Base-by-base conservation (phyloP, 1,140 invertebrate species). In the Drosophila nebulosa region DNA sequence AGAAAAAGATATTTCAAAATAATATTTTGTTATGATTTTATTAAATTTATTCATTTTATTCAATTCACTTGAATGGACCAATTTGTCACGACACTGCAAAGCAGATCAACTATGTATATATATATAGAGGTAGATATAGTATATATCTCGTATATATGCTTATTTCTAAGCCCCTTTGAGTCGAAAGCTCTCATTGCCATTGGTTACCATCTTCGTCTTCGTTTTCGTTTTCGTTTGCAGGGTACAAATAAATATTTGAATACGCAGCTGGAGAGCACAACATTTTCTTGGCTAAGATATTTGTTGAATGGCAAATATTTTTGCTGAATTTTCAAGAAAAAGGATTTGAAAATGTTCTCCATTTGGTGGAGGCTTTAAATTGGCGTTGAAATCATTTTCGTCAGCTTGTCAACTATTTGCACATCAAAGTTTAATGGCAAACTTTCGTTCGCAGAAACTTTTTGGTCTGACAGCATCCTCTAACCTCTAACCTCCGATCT, bases 351-450 rank as follows among this genome's bases (percentile, higher is more conserved):
- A 46, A 21, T 46, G 39, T 21, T 2, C 16, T 18, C 0, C 6
- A 3, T 4, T 3, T 4, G 10, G 9, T 12, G 30, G 30, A 12
- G 3, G 39, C 16, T n/a, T 32, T 39, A 18, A 4, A n/a, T 12
- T 42, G 26, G 9, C 27, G 27, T 27, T 24, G n/a, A 50, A 42
- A 60, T 62, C 56, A 24, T 72, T 73, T 36, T 21, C 18, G 53
- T 26, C 46, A 64, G 32, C 30, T 10, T 14, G 59, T n/a, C 39
- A 72, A 73, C 69, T 73, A 64, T 65, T 65, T 66, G 63, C 51
- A 51, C 70, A 74, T 74, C 53, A 74, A 74, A 74, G 27, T 66
- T 55, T 10, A 46, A 61, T 66, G 70, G 30, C 39, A 56, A 69
- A 67, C 46, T 74, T 60, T 36, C 5, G 5, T 2, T 16, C n/a